Evolutionary conservation across 2,888 invertebrate genomes (phyloP), one percentile per base, ranked within the genome.

Genomic region (Cerastoderma edule): DNA sequence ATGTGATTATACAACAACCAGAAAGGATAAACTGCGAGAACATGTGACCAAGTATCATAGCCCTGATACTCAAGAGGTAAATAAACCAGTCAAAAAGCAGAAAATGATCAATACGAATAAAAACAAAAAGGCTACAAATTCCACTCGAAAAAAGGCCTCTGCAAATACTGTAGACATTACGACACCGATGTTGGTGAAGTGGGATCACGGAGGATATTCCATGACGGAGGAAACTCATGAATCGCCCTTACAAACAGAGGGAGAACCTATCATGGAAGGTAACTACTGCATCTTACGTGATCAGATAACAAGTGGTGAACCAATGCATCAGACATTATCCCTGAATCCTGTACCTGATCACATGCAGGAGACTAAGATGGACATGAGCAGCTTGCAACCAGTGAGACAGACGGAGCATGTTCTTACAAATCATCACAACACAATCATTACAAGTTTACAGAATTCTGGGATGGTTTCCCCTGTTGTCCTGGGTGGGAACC

Each of bases 11-110:
- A 94, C 94, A 1, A 95, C 95, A 75, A 94, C 95, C 0, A 92
- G 95, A 65, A 91, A 95, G 27, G 95, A 95, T 91, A 95, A 95
- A 89, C 89, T 95, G 32, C 95, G 95, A 87, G 95, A 94, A 75
- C 94, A 94, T 83, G 88, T 93, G 2, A 81, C 89, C 56, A 93
- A 93, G 78, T 93, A 94, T 83, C 94, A 94, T 83, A 92, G 89
- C 24, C 87, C 87, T 27, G 88, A 89, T 44, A 85, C 88, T 0
- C n/a, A 1, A 24, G 27, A 39, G 35, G 80, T 85, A 10, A 28
- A 71, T 27, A 46, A 71, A 19, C 48, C 64, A 35, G 16, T n/a
- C 32, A 82, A 77, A 64, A 79, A 80, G 68, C 60, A 73, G 22
- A 63, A 78, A 65, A 67, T 65, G 63, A 69, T 70, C 39, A 65